These are phyloP conservation scores for Typhlomys cinereus DNA, from an alignment of 2,113 vertebrate genomes.

Conservation along the genomic window DNA sequence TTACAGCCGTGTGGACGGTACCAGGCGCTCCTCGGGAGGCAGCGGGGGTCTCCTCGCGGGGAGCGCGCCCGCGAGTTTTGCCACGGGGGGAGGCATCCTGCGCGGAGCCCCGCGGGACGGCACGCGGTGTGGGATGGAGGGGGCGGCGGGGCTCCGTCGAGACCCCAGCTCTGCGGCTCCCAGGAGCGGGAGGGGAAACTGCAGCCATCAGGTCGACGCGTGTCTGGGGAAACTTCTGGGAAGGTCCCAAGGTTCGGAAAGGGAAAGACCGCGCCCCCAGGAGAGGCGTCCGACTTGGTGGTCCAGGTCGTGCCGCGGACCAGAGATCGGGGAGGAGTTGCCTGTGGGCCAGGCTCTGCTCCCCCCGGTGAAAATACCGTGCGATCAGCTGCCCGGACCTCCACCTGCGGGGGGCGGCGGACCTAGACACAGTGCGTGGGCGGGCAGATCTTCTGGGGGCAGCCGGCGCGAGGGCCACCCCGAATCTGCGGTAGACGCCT, in stretches of 20 bases:
- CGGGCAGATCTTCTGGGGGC: not conserved
- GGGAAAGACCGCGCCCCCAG: not conserved
- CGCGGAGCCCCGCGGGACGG: not conserved
- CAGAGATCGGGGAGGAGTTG: not conserved
- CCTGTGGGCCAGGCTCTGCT: not conserved
- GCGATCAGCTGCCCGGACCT: not conserved
- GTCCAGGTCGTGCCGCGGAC: not conserved
- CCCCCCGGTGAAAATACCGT: no score
- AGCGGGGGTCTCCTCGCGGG: slow-evolving; percentile 49
- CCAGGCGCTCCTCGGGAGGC: slow-evolving; percentile 72
- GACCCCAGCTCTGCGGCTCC: no score
- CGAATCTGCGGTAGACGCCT: not conserved
- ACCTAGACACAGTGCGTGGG: not conserved
- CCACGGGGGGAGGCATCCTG: slow-evolving; percentile 1
- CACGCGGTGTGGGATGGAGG: not conserved
- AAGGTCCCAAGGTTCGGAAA: not conserved
- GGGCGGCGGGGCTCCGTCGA: rapidly evolving
- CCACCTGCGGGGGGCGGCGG: rapidly evolving
- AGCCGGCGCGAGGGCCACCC: not conserved
- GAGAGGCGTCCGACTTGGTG: not conserved
- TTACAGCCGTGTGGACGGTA: slow-evolving; percentile 79
- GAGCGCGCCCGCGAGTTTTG: not conserved
- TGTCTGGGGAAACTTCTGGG: not conserved
- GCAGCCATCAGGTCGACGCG: not conserved
- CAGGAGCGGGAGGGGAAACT: not conserved